phyloP scores from a whole-genome alignment of 2,888 invertebrate species.

The Tipula helvola region DNA sequence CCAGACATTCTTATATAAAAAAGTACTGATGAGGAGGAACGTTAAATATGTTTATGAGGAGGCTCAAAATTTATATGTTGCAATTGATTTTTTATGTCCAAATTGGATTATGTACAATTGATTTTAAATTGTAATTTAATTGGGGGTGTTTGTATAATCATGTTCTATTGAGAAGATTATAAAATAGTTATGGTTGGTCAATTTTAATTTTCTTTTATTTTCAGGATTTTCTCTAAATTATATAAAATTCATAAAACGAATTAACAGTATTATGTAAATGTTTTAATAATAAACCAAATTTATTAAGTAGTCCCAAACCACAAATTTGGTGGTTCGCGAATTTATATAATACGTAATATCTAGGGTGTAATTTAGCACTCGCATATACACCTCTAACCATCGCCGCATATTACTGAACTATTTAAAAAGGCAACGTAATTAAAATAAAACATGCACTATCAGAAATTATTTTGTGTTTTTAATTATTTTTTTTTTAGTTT shows the following conservation, averaged over 20 bases:
- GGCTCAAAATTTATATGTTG: not conserved
- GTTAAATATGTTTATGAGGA: not conserved
- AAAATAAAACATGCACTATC: constrained; percentile 10
- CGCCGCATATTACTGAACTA: not conserved
- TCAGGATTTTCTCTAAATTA: not conserved
- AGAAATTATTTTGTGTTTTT: not conserved
- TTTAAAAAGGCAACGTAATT: constrained; percentile 6
- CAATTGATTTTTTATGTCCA: not conserved
- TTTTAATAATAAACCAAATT: not conserved
- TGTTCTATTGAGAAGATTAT: not conserved
- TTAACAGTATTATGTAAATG: not conserved
- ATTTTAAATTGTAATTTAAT: not conserved
- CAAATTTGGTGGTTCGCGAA: not conserved
- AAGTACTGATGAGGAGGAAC: not conserved
- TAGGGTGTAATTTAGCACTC: not conserved
- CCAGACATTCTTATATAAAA: not conserved
- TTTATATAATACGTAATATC: not conserved
- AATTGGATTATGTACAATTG: not conserved
- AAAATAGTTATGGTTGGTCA: not conserved
- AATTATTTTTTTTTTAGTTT: not conserved
- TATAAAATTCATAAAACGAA: not conserved
- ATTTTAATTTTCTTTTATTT: not conserved
- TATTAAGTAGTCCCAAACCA: not conserved
- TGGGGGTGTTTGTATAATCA: not conserved
- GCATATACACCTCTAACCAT: not conserved